phyloP scores from a whole-genome alignment of 1,140 invertebrate species.

The Achatina immaculata region DNA sequence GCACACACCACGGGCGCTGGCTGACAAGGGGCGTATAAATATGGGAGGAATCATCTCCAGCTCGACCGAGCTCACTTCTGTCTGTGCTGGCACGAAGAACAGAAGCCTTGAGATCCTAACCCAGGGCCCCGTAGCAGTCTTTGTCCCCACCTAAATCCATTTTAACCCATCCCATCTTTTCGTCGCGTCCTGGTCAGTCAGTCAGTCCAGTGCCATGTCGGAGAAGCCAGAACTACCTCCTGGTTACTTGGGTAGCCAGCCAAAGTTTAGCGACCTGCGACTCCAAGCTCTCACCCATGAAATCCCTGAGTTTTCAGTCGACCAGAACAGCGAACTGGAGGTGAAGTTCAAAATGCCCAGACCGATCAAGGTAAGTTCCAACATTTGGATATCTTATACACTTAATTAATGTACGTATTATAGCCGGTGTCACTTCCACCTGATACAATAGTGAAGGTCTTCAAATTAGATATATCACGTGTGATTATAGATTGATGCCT shows the following conservation, averaged over 20 bases:
- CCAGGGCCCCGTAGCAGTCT: too few relatives aligned
- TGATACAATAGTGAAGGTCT: too few relatives aligned
- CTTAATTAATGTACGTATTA: too few relatives aligned
- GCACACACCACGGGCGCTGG: too few relatives aligned
- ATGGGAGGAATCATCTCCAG: not conserved
- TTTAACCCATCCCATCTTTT: not conserved
- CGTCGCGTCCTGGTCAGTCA: not conserved
- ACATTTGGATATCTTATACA: too few relatives aligned
- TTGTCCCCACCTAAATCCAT: not conserved
- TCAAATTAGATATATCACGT: too few relatives aligned
- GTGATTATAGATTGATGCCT: too few relatives aligned
- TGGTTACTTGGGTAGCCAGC: slow-evolving; percentile 65
- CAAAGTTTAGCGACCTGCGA: slow-evolving; percentile 53
- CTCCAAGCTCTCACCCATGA: slow-evolving; percentile 40
- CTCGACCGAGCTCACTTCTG: not conserved
- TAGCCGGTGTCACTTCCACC: too few relatives aligned
- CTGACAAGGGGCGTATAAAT: too few relatives aligned
- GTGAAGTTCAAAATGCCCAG: slow-evolving; percentile 49
- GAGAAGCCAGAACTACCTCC: slow-evolving; percentile 57
- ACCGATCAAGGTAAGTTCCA: slow-evolving; percentile 47
- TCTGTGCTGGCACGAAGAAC: not conserved
- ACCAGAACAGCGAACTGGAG: slow-evolving; percentile 43
- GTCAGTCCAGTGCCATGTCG: slow-evolving; percentile 2
- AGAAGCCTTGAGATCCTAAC: not conserved
- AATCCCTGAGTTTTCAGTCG: slow-evolving; percentile 38